These are phyloP conservation scores for Lumbricus terrestris DNA, from an alignment of 2,888 invertebrate genomes.

Conservation along the genomic window DNA sequence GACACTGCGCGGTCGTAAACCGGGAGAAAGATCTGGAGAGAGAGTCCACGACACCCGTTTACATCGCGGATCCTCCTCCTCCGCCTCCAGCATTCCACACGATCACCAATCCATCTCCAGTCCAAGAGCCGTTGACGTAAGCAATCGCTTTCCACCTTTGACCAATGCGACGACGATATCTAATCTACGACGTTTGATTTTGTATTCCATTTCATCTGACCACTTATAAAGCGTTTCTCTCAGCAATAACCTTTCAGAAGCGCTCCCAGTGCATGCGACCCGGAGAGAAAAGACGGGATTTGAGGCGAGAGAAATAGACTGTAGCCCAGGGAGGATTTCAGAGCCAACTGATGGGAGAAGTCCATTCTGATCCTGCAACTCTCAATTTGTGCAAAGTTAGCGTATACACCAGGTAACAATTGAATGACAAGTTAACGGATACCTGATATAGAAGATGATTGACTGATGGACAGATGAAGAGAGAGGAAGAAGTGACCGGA, in stretches of 20 bases:
- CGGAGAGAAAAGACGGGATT: no score
- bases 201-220: no score
- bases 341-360: no score
- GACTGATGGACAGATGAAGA: not conserved
- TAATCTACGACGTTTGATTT: no score
- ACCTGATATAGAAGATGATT: not conserved
- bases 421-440: not conserved
- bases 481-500: not conserved
- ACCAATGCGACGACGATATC: not conserved
- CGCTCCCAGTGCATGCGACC: no score
- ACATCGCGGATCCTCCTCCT: not conserved
- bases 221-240: no score
- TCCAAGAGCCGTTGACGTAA: conserved; percentile 74
- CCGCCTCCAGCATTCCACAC: not conserved
- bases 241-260: no score
- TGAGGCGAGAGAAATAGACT: no score
- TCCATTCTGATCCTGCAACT: no score
- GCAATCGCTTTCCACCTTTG: conserved; percentile 55
- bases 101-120: conserved; percentile 54
- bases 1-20: conserved; percentile 58
- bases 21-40: not conserved
- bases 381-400: no score
- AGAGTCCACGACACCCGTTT: not conserved
- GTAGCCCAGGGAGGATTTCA: no score
- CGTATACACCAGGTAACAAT: no score